Base-by-base conservation (phyloP, 2,888 invertebrate genomes). In the Meteorus cinctellus region DNA sequence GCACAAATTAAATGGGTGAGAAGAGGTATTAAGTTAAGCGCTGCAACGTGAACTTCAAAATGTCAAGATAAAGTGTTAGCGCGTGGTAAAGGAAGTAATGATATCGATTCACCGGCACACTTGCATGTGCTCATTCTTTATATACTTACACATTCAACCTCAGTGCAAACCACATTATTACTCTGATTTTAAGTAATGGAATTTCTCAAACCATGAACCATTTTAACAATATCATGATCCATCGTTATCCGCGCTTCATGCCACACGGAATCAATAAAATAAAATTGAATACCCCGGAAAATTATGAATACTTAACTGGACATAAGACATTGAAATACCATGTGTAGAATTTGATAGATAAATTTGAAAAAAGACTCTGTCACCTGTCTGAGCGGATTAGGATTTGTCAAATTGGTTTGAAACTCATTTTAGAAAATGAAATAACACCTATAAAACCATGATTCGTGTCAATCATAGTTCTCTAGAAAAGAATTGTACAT, bases 21-120 rank as follows among this genome's bases (percentile, higher is more conserved):
- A 34, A 34, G 4, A 34, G 34, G 5, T 6, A 34, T 12, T 12
- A 12, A 8, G 41, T 12, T 12, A 41, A 8, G 8, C 41, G 12
- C 12, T n/a, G 12, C 12, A 65, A 36, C 19, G n/a, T 19, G 4
- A 16, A 65, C 36, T 76, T 73, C 73, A 31, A 67, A 73, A 66
- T 65, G 76, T 74, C 77, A 75, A 70, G 19, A 60, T 12, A 45
- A 55, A 72, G 67, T 69, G 67, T 72, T 72, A 69, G 77, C 78
- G 73, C 76, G 72, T 76, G 77, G 78, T 74, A 78, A 76, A 78
- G 76, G 68, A 78, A 80, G 83, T 80, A 82, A 84, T 81, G 82
- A 81, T 85, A 85, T 85, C 82, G 85, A 85, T 85, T 83, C 77
- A 80, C 74, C 75, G 75, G 77, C 78, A 80, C 83, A 85, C 82